Evolutionary conservation across 30 jellyfish, hydroid and myxozoan species (phyloP).

Genomic region (Cassiopea andromeda): DNA sequence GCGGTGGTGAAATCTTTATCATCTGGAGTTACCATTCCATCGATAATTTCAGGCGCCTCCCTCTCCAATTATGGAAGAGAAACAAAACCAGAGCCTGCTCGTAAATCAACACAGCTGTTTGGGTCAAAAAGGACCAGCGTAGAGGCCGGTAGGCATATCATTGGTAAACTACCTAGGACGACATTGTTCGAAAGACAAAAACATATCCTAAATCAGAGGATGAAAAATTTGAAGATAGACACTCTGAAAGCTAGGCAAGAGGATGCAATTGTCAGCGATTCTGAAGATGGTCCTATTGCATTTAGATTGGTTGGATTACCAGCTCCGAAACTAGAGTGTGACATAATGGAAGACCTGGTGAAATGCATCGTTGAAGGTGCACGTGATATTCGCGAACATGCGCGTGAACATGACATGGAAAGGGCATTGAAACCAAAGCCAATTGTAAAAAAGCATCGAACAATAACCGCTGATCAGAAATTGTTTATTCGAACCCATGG

Average conservation of each 20-base stretch:
- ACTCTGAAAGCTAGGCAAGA: not conserved
- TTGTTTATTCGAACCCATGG: conserved; percentile 80
- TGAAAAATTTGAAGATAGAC: not conserved
- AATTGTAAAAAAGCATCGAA: conserved; percentile 22
- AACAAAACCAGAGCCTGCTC: not conserved
- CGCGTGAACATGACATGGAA: conserved; percentile 40
- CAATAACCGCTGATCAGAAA: conserved; percentile 70
- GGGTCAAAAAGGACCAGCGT: not conserved
- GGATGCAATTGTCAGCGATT: not conserved
- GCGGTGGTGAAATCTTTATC: conserved; percentile 54
- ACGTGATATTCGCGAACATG: conserved; percentile 70
- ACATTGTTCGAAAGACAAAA: not conserved
- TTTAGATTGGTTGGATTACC: conserved; percentile 55
- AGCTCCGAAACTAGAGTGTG: conserved; percentile 62
- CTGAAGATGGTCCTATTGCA: conserved; percentile 30
- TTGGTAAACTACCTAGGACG: not conserved
- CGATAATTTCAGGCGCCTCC: not conserved
- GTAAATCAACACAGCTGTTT: not conserved
- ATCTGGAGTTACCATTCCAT: conserved; percentile 21
- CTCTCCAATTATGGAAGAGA: not conserved
- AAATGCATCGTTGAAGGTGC: conserved; percentile 68
- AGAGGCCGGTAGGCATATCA: not conserved
- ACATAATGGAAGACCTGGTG: conserved; percentile 63
- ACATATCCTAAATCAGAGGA: not conserved
- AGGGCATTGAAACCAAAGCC: conserved; percentile 27